Conservation (phyloP, 2,888 invertebrate genomes). For the Tenthredo notha region DNA sequence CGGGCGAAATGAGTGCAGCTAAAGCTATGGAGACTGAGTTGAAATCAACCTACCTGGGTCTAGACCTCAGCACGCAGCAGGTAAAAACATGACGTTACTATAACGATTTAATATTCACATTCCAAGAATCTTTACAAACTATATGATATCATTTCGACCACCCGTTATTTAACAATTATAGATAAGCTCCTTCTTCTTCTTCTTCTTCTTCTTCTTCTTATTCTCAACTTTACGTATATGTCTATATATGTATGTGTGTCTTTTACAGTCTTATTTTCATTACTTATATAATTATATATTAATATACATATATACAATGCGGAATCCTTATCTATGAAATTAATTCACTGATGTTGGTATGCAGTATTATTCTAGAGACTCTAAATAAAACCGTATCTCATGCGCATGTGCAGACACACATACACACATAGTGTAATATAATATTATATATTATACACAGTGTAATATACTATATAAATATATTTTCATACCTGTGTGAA, state of each 20-base stretch:
- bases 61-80: slow-evolving; percentile 94
- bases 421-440: neutral
- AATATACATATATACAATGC: neutral
- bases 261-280: neutral
- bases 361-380: neutral
- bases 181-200: neutral
- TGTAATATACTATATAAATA: too few relatives aligned
- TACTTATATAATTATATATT: neutral
- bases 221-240: neutral
- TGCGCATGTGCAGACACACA: slow-evolving; percentile 11
- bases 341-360: neutral
- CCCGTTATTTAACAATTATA: neutral
- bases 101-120: slow-evolving; percentile 18
- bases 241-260: neutral
- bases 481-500: neutral
- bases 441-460: neutral
- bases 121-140: neutral
- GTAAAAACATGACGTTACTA: slow-evolving; percentile 79
- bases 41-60: slow-evolving; percentile 85
- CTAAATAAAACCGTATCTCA: neutral
- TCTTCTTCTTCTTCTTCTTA: too few relatives aligned
- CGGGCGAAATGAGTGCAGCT: slow-evolving; percentile 21
- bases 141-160: neutral
- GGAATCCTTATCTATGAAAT: neutral
- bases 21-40: neutral